Percentiles rank a stretch among this genome's conserved stretches.
Evolutionary conservation across 2,888 invertebrate species (phyloP).

Genomic region (Schrankia costaestrigalis): DNA sequence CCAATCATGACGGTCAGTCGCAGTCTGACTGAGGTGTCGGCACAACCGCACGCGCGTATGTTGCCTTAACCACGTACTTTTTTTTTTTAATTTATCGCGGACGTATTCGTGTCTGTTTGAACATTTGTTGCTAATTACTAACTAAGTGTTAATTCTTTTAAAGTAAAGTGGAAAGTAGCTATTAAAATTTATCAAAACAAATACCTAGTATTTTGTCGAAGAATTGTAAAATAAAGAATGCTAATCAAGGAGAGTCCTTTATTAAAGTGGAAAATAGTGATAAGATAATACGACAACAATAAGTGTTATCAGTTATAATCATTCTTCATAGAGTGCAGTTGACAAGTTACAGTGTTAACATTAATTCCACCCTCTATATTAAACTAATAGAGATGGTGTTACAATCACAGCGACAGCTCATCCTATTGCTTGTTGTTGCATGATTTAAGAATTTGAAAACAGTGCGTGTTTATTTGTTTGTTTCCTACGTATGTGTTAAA

Average conservation of each 20-base stretch:
- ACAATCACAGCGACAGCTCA: constrained; percentile 34
- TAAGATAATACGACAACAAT: constrained; percentile 60
- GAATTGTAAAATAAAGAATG: constrained; percentile 47
- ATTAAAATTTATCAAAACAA: constrained; percentile 30
- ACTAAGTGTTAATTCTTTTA: constrained; percentile 14
- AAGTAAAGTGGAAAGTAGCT: constrained; percentile 10
- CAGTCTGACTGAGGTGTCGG: constrained; percentile 48
- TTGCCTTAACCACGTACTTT: constrained; percentile 15
- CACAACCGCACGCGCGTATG: constrained; percentile 45
- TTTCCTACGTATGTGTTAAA: constrained; percentile 46
- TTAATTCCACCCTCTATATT: constrained; percentile 60
- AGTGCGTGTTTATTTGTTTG: constrained; percentile 42
- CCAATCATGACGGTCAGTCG: constrained; percentile 42
- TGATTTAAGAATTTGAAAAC: constrained; percentile 54
- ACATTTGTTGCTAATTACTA: constrained; percentile 17
- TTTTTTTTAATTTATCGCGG: constrained; percentile 13
- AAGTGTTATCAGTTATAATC: constrained; percentile 60
- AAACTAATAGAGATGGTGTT: constrained; percentile 37
- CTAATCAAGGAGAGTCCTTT: constrained; percentile 49
- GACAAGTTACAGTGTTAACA: constrained; percentile 45
- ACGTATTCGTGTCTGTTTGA: constrained; percentile 10
- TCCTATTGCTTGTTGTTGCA: constrained; percentile 41
- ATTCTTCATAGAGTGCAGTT: constrained; percentile 46
- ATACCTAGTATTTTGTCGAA: constrained; percentile 18
- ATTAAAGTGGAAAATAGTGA: constrained; percentile 62